phyloP scores from a whole-genome alignment of 2,888 invertebrate genomes.

The Automeris io region DNA sequence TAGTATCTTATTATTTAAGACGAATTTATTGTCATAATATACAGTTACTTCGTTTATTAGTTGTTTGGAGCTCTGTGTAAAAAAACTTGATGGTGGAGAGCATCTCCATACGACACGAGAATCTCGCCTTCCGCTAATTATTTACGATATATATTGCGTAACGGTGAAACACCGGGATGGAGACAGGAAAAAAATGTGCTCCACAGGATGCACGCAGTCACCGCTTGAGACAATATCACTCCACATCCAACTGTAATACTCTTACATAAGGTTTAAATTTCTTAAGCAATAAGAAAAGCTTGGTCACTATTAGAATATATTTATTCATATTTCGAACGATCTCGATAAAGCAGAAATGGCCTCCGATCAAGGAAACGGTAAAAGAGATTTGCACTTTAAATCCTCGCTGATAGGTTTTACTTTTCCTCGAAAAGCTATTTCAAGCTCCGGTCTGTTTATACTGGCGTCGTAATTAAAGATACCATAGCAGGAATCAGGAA shows the following conservation, averaged over 20 bases:
- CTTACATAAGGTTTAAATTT: slow-evolving; percentile 41
- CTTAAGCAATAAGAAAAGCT: slow-evolving; percentile 26
- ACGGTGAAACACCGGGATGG: slow-evolving; percentile 76
- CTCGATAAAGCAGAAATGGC: slow-evolving; percentile 61
- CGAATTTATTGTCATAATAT: too few species aligned
- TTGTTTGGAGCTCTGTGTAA: slow-evolving; percentile 56
- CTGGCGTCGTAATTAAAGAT: slow-evolving; percentile 70
- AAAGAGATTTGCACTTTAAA: slow-evolving; percentile 43
- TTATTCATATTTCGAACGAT: slow-evolving; percentile 72
- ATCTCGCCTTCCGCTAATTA: slow-evolving; percentile 77
- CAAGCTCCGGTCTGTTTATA: slow-evolving; percentile 49
- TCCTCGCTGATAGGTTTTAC: slow-evolving; percentile 26
- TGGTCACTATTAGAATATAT: slow-evolving; percentile 70
- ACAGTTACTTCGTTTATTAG: slow-evolving; percentile 49
- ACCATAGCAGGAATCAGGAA: slow-evolving; percentile 76
- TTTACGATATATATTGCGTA: slow-evolving; percentile 76
- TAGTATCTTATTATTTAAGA: too few species aligned
- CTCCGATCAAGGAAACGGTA: slow-evolving; percentile 43
- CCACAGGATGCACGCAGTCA: slow-evolving; percentile 62
- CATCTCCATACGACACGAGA: slow-evolving; percentile 75
- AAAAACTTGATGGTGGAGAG: slow-evolving; percentile 65
- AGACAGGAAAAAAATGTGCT: slow-evolving; percentile 68
- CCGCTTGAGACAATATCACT: slow-evolving; percentile 32
- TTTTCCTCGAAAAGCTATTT: slow-evolving; percentile 20
- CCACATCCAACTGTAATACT: slow-evolving; percentile 37